A percentile compares a stretch with the other conserved stretches of the same genome.
Conservation (phyloP, 2,888 invertebrate genomes). For the Alentia gelatinosa region DNA sequence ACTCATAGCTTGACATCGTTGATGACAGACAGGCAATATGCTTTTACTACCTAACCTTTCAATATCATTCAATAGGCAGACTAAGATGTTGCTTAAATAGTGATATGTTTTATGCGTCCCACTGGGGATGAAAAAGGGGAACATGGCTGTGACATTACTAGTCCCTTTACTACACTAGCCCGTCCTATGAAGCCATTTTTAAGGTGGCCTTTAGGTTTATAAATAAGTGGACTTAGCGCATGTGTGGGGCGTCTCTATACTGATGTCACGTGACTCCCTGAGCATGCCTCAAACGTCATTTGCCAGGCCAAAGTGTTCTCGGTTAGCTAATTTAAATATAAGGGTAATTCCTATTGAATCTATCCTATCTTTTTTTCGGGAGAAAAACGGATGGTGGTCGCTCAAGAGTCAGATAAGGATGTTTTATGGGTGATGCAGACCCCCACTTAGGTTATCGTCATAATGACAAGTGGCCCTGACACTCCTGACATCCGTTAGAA, state of each 20-base stretch:
- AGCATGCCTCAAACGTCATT: no score
- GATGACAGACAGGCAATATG: not conserved
- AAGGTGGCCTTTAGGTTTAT: not conserved
- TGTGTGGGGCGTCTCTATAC: slow-evolving; percentile 5
- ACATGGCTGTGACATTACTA: slow-evolving; percentile 4
- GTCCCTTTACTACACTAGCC: not conserved
- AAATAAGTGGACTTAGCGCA: not conserved
- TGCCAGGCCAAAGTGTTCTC: no score
- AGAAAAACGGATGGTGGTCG: no score
- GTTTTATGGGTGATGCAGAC: no score
- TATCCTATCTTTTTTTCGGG: no score
- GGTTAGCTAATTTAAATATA: no score
- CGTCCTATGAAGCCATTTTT: not conserved
- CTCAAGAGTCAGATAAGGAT: no score
- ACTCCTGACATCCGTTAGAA: no score
- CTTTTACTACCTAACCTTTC: slow-evolving; percentile 11
- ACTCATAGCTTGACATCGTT: not conserved
- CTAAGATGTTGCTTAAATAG: not conserved
- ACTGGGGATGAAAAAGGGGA: not conserved
- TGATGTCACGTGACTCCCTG: not conserved
- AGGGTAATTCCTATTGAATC: no score
- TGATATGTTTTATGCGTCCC: not conserved
- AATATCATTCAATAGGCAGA: not conserved
- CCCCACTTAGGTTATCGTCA: no score
- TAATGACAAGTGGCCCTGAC: no score